Percentiles rank a stretch among this genome's conserved stretches.
These are phyloP conservation scores for Myiotriccus ornatus DNA, from an alignment of 2,797 vertebrate genomes.

Conservation along the genomic window DNA sequence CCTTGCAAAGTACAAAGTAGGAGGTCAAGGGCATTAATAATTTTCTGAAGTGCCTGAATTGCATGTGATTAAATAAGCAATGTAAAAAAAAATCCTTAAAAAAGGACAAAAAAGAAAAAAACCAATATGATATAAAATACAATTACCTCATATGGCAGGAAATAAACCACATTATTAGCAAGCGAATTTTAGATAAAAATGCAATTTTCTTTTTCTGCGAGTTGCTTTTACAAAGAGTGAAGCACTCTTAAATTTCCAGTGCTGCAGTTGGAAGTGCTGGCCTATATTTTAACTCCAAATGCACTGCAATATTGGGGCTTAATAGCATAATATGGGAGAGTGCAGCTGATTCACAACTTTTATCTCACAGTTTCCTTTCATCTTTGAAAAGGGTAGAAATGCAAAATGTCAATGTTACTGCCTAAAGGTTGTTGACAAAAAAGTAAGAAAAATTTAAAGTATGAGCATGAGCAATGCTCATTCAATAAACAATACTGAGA, in stretches of 20 bases:
- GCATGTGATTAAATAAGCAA: background rate
- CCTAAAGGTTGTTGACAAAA: background rate
- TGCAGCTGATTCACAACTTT: background rate
- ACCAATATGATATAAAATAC: accelerated
- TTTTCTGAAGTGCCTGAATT: background rate
- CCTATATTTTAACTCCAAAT: background rate
- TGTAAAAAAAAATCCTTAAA: background rate
- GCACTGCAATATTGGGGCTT: background rate
- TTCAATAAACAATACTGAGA: background rate
- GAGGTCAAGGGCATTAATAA: constrained; percentile 23
- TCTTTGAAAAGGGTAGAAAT: background rate
- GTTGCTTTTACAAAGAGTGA: background rate
- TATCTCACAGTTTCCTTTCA: background rate
- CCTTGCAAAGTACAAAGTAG: background rate
- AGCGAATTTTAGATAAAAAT: background rate
- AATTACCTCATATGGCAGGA: background rate
- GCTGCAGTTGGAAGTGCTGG: background rate
- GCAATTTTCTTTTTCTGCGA: background rate
- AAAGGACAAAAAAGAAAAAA: accelerated
- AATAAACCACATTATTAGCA: background rate
- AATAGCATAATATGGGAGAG: background rate
- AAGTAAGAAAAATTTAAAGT: background rate
- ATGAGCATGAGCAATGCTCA: background rate
- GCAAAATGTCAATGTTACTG: background rate
- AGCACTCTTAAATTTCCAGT: background rate